Evolutionary conservation across 2,797 vertebrate species (phyloP).

Genomic region (Onychomys arenicola): DNA sequence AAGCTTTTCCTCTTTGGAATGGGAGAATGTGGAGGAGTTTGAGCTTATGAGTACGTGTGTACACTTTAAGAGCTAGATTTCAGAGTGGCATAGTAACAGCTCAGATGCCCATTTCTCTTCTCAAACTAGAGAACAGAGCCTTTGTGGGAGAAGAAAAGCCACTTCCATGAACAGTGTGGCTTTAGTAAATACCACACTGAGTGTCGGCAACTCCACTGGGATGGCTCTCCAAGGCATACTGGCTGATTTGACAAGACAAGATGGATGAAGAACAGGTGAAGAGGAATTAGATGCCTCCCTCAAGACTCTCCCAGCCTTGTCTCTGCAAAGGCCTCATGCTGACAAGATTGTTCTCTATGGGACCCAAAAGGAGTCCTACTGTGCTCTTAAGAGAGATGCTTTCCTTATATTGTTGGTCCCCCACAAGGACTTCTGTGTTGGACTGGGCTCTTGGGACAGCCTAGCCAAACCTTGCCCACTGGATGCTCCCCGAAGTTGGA

Average conservation of each 20-base stretch:
- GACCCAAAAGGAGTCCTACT: background rate
- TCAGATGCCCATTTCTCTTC: background rate
- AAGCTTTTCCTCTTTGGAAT: constrained; percentile 81
- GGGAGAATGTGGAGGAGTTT: constrained; percentile 8
- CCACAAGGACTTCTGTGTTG: background rate
- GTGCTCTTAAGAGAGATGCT: background rate
- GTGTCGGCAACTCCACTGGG: background rate
- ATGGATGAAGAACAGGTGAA: no score
- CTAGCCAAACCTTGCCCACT: background rate
- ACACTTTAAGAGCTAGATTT: background rate
- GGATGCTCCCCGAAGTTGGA: no score
- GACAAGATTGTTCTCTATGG: background rate
- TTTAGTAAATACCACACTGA: background rate
- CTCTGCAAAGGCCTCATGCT: background rate
- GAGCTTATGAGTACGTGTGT: background rate
- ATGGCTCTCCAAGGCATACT: background rate
- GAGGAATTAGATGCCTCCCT: accelerated
- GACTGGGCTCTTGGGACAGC: accelerated
- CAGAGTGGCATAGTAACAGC: background rate
- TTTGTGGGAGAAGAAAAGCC: background rate
- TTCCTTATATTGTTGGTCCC: background rate
- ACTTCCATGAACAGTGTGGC: background rate
- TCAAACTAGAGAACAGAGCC: background rate
- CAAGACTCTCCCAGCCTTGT: no score
- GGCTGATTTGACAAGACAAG: no score